A percentile compares a stretch with the other conserved stretches of the same genome.
phyloP scores from a whole-genome alignment of 1,140 invertebrate species.

The Drosophila pachea region DNA sequence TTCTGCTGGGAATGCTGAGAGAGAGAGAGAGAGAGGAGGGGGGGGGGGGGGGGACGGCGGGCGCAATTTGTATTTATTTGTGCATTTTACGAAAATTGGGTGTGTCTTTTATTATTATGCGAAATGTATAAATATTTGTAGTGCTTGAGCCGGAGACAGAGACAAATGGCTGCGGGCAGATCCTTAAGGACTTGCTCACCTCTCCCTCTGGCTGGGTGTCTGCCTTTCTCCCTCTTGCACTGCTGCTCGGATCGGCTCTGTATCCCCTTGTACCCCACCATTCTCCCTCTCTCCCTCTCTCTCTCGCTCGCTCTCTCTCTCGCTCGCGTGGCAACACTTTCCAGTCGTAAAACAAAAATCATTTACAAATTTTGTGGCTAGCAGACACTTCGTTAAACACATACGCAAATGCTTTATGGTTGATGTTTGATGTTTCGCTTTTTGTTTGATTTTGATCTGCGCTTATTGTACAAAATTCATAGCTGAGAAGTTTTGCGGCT shows the following conservation, averaged over 20 bases:
- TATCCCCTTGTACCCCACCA: too few species aligned
- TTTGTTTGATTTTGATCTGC: too few species aligned
- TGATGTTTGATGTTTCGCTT: too few species aligned
- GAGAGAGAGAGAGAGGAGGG: too few species aligned
- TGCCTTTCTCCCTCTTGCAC: too few species aligned
- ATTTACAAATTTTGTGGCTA: constrained; percentile 70
- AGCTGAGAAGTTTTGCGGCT: background rate
- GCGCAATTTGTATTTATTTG: constrained; percentile 66
- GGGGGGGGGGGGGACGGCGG: background rate
- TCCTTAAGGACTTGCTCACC: constrained; percentile 23
- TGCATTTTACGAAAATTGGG: constrained; percentile 54
- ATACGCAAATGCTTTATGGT: constrained; percentile 57
- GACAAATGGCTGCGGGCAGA: constrained; percentile 11
- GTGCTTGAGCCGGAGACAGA: constrained; percentile 4
- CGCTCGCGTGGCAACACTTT: constrained; percentile 1
- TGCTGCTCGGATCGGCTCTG: too few species aligned
- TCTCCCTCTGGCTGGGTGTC: constrained; percentile 9
- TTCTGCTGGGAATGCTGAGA: too few species aligned
- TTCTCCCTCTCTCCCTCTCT: background rate
- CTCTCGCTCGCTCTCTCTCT: background rate
- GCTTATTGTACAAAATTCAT: background rate
- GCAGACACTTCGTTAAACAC: constrained; percentile 63
- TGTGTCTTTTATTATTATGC: constrained; percentile 53
- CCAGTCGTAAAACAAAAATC: constrained; percentile 53
- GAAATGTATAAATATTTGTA: constrained; percentile 60